Conservation (phyloP, 1,140 invertebrate genomes). For the Delia radicum region DNA sequence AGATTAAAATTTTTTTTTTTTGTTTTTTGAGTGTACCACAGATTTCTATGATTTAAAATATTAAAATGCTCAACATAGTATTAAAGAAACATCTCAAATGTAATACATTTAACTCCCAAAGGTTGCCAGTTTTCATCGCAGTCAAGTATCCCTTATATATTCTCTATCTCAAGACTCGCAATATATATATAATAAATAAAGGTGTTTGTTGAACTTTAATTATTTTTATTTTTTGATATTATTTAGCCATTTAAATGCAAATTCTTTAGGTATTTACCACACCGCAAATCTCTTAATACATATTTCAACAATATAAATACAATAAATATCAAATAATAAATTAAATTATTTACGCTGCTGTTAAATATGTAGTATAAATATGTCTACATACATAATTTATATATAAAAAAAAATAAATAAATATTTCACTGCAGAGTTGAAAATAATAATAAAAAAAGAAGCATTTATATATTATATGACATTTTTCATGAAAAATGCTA, state of each 20-base stretch:
- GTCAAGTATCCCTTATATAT: too few species aligned
- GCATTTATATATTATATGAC: too few species aligned
- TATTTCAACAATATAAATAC: not conserved
- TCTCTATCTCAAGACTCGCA: too few species aligned
- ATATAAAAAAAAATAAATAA: not conserved
- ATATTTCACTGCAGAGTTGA: not conserved
- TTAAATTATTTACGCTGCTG: constrained; percentile 14
- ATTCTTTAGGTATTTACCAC: not conserved
- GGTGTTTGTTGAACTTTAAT: constrained; percentile 13
- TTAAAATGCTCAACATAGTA: too few species aligned
- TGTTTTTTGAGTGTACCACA: too few species aligned
- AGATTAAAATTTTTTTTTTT: too few species aligned
- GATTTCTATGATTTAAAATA: too few species aligned
- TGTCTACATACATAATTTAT: not conserved
- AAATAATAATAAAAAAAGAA: not conserved
- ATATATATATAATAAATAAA: not conserved
- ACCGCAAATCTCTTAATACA: not conserved
- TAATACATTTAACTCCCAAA: too few species aligned
- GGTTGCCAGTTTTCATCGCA: too few species aligned
- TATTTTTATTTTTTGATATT: not conserved
- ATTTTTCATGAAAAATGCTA: constrained; percentile 17
- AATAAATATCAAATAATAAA: constrained; percentile 10
- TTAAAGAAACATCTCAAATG: too few species aligned
- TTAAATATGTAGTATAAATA: not conserved
- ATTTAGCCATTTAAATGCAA: not conserved